Conservation (phyloP, 2,797 vertebrate species). For the Setipinna tenuifilis region DNA sequence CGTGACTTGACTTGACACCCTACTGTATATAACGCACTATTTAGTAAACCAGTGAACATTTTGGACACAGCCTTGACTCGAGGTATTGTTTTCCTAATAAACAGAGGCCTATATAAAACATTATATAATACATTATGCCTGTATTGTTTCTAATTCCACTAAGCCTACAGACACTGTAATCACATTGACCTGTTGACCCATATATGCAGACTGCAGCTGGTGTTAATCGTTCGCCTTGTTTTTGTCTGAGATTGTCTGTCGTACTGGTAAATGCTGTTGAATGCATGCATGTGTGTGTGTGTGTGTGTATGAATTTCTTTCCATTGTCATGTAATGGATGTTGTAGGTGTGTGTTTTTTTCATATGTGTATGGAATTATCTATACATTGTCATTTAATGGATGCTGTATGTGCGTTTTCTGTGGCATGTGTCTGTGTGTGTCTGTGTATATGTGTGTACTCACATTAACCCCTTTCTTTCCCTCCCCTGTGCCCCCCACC, state of each 20-base stretch:
- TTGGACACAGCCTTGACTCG: background rate
- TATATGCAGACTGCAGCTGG: background rate
- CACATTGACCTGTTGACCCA: constrained; percentile 3
- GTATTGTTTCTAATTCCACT: background rate
- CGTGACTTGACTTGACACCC: too few relatives aligned
- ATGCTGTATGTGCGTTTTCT: background rate
- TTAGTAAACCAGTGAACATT: too few relatives aligned
- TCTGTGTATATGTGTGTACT: background rate
- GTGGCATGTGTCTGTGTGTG: background rate
- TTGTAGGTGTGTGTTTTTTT: background rate
- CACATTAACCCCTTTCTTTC: background rate
- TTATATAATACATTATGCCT: background rate
- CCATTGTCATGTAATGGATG: background rate
- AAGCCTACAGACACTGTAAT: background rate
- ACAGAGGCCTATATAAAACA: background rate
- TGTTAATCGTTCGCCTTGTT: background rate
- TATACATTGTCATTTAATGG: background rate
- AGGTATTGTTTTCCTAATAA: background rate
- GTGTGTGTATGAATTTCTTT: too few relatives aligned
- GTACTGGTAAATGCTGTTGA: background rate
- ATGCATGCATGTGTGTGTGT: background rate
- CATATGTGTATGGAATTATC: background rate
- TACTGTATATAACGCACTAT: too few relatives aligned
- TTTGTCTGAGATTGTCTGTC: background rate
- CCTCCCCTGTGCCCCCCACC: background rate